These are phyloP conservation scores for Drosophila serrata DNA, from an alignment of 1,140 invertebrate species.

Conservation along the genomic window DNA sequence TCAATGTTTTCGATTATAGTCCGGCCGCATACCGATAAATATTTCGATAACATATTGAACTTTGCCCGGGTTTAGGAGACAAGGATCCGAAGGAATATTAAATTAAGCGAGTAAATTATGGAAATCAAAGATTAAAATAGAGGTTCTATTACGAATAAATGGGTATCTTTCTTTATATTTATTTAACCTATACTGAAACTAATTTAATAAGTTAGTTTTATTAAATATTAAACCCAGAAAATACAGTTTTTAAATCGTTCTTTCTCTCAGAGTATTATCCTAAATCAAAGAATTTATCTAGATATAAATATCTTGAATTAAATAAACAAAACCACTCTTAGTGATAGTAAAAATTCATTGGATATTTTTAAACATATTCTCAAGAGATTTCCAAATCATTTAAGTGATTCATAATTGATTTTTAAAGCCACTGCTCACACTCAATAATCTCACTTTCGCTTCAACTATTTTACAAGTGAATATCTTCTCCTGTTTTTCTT, in stretches of 20 bases:
- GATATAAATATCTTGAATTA: no score
- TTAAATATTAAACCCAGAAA: no score
- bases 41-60: constrained; percentile 52
- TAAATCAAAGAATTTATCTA: neutral
- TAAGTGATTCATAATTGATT: neutral
- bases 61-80: constrained; percentile 1
- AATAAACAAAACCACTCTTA: no score
- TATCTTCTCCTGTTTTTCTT: neutral
- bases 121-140: neutral
- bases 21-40: constrained; percentile 66
- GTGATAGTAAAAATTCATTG: no score
- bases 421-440: neutral
- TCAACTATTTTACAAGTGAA: constrained; percentile 8
- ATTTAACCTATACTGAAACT: no score
- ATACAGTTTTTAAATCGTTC: no score
- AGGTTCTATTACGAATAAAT: neutral
- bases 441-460: constrained; percentile 4
- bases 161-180: neutral
- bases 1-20: constrained; percentile 73
- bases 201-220: no score
- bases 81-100: neutral
- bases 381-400: neutral
- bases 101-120: neutral
- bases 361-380: neutral
- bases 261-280: no score